Base-by-base conservation (phyloP, 2,113 vertebrate genomes). In the Tonatia bakeri region DNA sequence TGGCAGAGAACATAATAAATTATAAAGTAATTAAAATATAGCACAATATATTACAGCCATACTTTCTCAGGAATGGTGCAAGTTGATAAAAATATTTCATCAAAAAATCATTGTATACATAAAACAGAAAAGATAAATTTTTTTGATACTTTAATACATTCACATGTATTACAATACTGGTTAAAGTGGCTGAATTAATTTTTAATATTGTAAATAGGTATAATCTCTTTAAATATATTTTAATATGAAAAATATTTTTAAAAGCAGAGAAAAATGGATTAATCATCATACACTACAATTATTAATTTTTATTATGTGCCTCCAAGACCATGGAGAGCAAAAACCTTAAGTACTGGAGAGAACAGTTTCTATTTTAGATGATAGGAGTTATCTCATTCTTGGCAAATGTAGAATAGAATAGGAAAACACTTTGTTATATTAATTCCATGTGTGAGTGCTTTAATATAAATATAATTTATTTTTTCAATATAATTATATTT, bases 401-500 rank as follows among this genome's bases (percentile, higher is more conserved):
- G 64, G 73, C 36, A 91, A 96, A 86, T 86, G 65, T 87, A 81
- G 89, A 95, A 77, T 90, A 73, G 93, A 95, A 89, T 83, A 69
- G 64, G 56, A 94, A 96, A 96, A 87, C 4, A 26, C 43, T 93
- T 87, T 82, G 31, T 61, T 97, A 86, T 90, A 73, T 94, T 90
- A 97, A 85, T 90, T 19, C 47, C 70, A 85, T 81, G 94, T 87
- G 87, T 80, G 69, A 86, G 14, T 94, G 1, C 90, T 97, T 94
- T 56, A 88, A 90, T 92, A 82, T 67, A 87, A 87, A 95, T 64
- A 40, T 43, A 81, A 91, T 89, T 77, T 95, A 87, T 94, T 94
- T 22, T 94, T 85, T 94, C n/a, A 87, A 40, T 65, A 50, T 97
- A 95, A 96, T 87, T 76, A 17, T 86, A 97, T 97, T 96, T 96